A percentile compares a stretch with the other conserved stretches of the same genome.
These are phyloP conservation scores for Rattus rattus DNA, from an alignment of 2,113 vertebrate genomes.

Conservation along the genomic window DNA sequence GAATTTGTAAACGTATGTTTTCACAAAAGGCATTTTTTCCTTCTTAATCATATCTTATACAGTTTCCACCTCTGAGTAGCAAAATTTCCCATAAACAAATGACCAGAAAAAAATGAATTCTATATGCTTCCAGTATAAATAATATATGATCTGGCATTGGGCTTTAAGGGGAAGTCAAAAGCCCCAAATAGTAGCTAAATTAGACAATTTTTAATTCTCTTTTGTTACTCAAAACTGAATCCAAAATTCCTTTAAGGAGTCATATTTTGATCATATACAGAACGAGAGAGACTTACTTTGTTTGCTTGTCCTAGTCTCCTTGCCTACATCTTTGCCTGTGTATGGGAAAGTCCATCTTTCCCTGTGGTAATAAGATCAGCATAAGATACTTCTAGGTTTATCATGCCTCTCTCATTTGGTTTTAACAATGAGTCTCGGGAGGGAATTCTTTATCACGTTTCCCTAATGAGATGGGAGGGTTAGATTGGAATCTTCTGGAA, in stretches of 20 bases:
- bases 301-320: not conserved
- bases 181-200: not conserved
- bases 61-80: not conserved
- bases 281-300: not conserved
- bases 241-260: not conserved
- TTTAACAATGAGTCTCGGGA: not conserved
- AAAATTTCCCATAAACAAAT: constrained; percentile 34
- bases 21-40: not conserved
- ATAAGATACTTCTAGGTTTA: not conserved
- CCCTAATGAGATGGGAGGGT: not conserved
- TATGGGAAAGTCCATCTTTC: not conserved
- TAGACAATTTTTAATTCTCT: not conserved
- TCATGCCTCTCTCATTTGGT: not conserved
- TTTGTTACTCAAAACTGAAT: constrained; percentile 3
- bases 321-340: not conserved
- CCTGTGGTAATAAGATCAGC: not conserved
- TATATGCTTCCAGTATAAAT: not conserved
- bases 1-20: not conserved
- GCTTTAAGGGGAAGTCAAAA: constrained; percentile 27
- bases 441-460: not conserved
- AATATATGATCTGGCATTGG: not conserved
- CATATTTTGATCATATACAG: not conserved
- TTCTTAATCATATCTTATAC: not conserved
- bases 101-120: not conserved
- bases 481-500: not conserved